Percentiles rank a stretch among this genome's conserved stretches.
Evolutionary conservation across 1,140 invertebrate species (phyloP).

Genomic region (Drosophila azteca): DNA sequence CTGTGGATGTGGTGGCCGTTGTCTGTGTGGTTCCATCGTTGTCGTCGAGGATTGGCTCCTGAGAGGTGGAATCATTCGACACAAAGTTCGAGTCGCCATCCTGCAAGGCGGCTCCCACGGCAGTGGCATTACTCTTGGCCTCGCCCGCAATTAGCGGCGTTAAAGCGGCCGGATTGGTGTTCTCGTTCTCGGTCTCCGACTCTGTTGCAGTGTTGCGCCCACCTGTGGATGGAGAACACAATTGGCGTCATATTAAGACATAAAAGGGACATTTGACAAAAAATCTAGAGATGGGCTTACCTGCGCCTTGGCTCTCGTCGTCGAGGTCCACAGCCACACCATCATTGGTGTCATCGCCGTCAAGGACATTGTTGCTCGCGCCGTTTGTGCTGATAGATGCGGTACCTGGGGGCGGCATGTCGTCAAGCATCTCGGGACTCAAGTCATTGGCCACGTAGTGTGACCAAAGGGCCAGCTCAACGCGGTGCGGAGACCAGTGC

Average conservation of each 20-base stretch:
- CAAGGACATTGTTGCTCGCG: slow-evolving; percentile 57
- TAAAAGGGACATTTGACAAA: neutral
- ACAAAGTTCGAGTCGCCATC: slow-evolving; percentile 80
- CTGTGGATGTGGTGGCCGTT: slow-evolving; percentile 79
- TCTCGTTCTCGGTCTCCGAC: slow-evolving; percentile 84
- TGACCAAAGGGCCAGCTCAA: slow-evolving; percentile 95
- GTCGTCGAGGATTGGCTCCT: slow-evolving; percentile 79
- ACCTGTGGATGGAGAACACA: slow-evolving; percentile 82
- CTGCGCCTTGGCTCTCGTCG: slow-evolving; percentile 82
- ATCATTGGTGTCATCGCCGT: slow-evolving; percentile 72
- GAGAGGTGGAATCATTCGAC: slow-evolving; percentile 81
- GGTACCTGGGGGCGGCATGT: slow-evolving; percentile 86
- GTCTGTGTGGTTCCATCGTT: slow-evolving; percentile 79
- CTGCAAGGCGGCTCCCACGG: slow-evolving; percentile 59
- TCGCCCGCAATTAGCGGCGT: slow-evolving; percentile 42
- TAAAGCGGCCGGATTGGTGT: slow-evolving; percentile 78
- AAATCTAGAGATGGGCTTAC: slow-evolving; percentile 78
- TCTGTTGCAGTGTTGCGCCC: slow-evolving; percentile 85
- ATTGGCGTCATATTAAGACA: neutral
- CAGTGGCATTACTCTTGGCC: slow-evolving; percentile 70
- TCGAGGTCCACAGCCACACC: slow-evolving; percentile 81
- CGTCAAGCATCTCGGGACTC: slow-evolving; percentile 91
- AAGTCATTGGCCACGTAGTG: slow-evolving; percentile 93
- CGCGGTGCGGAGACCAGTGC: slow-evolving; percentile 84
- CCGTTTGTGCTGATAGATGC: slow-evolving; percentile 57